Evolutionary conservation across 1,140 invertebrate genomes (phyloP).

Genomic region (Magallana ariakensis): DNA sequence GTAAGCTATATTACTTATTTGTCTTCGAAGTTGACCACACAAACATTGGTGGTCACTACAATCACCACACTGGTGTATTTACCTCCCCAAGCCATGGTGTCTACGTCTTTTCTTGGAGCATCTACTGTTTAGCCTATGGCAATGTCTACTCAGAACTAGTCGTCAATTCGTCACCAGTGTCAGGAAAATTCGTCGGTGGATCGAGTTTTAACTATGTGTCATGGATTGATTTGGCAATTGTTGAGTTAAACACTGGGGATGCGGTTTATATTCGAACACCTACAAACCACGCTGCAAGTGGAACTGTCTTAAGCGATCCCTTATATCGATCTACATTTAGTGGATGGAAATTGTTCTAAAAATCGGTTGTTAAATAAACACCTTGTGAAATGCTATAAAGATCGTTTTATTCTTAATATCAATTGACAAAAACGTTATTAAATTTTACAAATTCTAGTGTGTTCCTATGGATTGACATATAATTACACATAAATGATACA

Average conservation of each 20-base stretch:
- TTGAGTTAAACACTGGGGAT: not conserved
- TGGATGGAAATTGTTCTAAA: not conserved
- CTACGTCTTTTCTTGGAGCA: not conserved
- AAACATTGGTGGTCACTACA: not conserved
- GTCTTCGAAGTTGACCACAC: not conserved
- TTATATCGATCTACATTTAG: not conserved
- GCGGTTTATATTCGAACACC: not conserved
- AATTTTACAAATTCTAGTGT: too few species aligned
- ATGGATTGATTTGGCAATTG: not conserved
- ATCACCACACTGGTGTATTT: not conserved
- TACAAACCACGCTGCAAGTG: not conserved
- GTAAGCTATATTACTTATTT: too few species aligned
- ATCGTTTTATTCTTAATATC: too few species aligned
- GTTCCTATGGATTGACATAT: too few species aligned
- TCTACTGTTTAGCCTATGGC: not conserved
- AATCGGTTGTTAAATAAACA: too few species aligned
- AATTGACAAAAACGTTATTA: too few species aligned
- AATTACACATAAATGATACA: too few species aligned
- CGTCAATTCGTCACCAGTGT: not conserved
- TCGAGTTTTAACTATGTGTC: too few species aligned
- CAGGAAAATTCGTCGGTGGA: not conserved
- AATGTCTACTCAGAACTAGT: not conserved
- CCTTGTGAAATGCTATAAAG: too few species aligned
- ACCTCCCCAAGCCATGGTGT: not conserved
- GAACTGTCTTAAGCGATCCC: not conserved